Evolutionary conservation across 2,797 vertebrate genomes (phyloP).

Genomic region (Leontocebus nigricollis): DNA sequence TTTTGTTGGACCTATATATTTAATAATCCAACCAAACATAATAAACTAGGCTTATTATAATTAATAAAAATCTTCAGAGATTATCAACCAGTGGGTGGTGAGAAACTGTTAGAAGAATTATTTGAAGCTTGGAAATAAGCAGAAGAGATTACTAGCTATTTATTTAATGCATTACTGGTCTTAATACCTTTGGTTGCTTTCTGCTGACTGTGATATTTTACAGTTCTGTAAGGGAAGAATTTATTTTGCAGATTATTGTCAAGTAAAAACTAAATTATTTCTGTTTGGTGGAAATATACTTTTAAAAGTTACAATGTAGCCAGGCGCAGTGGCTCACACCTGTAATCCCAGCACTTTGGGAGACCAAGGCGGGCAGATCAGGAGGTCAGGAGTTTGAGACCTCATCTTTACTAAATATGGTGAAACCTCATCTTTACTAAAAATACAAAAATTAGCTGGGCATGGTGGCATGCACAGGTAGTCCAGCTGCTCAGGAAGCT

Average conservation of each 20-base stretch:
- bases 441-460: no score
- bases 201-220: not conserved
- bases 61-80: not conserved
- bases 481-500: no score
- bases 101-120: not conserved
- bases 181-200: not conserved
- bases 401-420: no score
- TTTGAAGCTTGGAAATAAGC: not conserved
- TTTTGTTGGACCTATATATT: not conserved
- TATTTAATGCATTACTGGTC: not conserved
- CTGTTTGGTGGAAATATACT: not conserved
- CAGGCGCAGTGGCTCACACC: accelerated
- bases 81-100: not conserved
- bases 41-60: not conserved
- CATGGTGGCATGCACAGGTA: accelerated
- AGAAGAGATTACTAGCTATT: not conserved
- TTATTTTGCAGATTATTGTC: not conserved
- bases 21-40: not conserved
- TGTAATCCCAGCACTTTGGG: no score
- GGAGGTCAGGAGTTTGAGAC: no score
- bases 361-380: no score
- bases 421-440: no score
- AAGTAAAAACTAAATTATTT: not conserved
- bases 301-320: not conserved
- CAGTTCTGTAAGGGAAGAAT: not conserved